Conservation (phyloP, 2,797 vertebrate species). For the Lutra lutra region DNA sequence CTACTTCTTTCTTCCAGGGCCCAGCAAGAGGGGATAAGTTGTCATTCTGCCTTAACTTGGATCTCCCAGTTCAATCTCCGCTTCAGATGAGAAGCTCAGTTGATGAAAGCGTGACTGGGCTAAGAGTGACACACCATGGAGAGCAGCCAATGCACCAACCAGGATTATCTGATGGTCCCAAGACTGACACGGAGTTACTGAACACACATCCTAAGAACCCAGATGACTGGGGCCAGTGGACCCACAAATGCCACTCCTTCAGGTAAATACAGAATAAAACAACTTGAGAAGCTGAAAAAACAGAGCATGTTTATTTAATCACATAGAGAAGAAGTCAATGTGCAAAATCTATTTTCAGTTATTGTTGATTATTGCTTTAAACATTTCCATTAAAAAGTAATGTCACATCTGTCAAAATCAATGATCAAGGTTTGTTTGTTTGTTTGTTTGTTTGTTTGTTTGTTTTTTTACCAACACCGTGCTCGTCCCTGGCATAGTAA, state of each 20-base stretch:
- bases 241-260: not conserved
- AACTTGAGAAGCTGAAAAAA: not conserved
- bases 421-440: not conserved
- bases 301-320: not conserved
- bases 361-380: slow-evolving; percentile 47
- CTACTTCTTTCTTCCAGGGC: not conserved
- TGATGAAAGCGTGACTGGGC: not conserved
- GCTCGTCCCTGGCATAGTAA: not conserved
- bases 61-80: not conserved
- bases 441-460: not conserved
- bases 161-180: not conserved
- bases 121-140: not conserved
- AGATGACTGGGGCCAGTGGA: not conserved
- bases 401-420: slow-evolving; percentile 33
- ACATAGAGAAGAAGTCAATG: not conserved
- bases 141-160: not conserved
- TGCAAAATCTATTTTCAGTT: slow-evolving; percentile 33
- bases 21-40: not conserved
- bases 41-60: not conserved
- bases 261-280: slow-evolving; percentile 7
- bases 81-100: not conserved
- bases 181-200: not conserved
- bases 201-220: not conserved
- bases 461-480: not conserved
- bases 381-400: slow-evolving; percentile 50